Evolutionary conservation across 1,140 invertebrate species (phyloP).

Genomic region (Heliconius melpomene): DNA sequence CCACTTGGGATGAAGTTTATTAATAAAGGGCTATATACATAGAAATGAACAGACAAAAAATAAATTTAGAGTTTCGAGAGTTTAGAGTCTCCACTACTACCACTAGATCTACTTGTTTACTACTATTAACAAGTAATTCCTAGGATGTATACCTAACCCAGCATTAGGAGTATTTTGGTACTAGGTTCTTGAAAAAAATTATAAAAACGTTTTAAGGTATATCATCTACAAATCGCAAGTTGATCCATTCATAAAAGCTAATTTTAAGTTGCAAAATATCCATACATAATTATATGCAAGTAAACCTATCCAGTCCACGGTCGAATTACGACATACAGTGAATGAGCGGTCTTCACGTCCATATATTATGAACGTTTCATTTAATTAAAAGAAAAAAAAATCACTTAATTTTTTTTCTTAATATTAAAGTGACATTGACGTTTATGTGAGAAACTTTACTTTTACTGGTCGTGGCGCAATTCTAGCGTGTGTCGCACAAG

Average conservation of each 20-base stretch:
- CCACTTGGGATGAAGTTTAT: background rate
- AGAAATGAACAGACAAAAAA: no score
- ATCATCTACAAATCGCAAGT: no score
- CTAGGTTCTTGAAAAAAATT: no score
- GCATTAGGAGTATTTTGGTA: no score
- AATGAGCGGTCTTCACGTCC: conserved; percentile 15
- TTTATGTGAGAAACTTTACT: conserved; percentile 1
- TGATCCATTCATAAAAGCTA: background rate
- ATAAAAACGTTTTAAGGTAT: no score
- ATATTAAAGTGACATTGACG: background rate
- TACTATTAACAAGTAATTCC: no score
- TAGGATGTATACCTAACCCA: no score
- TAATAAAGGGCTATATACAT: background rate
- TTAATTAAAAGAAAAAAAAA: conserved; percentile 2
- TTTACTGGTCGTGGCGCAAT: no score
- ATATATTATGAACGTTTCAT: background rate
- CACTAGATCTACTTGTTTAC: no score
- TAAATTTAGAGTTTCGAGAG: no score
- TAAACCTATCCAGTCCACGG: conserved; percentile 26
- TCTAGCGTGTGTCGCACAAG: no score
- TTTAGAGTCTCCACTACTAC: no score
- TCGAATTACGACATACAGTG: conserved; percentile 12
- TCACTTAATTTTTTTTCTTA: background rate
- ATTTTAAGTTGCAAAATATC: conserved; percentile 20
- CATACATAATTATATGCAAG: conserved; percentile 15